Evolutionary conservation across 2,797 vertebrate genomes (phyloP).

Genomic region (Aldrovandia affinis): DNA sequence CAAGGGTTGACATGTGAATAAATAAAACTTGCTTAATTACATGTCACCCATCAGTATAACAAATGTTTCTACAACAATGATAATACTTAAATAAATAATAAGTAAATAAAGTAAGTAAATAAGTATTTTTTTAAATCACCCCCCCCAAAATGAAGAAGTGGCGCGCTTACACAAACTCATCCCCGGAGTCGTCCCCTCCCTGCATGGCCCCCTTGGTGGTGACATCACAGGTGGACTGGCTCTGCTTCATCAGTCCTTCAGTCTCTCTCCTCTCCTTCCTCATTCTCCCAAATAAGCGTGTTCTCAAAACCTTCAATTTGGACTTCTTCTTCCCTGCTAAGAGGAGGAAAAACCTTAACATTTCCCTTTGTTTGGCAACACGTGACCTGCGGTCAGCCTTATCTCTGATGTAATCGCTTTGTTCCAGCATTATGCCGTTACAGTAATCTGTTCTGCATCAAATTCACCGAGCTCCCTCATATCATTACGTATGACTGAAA

Average conservation of each 20-base stretch:
- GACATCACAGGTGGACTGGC: slow-evolving; percentile 75
- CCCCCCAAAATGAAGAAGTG: not conserved
- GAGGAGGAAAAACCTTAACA: not conserved
- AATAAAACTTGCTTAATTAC: too few species aligned
- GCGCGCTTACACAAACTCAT: slow-evolving; percentile 76
- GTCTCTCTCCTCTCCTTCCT: slow-evolving; percentile 83
- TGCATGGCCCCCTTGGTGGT: slow-evolving; percentile 50
- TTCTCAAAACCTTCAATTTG: slow-evolving; percentile 82
- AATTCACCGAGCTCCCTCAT: too few species aligned
- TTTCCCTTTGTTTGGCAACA: not conserved
- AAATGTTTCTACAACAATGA: too few species aligned
- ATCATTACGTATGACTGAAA: too few species aligned
- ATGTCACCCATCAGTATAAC: too few species aligned
- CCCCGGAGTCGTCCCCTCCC: slow-evolving; percentile 73
- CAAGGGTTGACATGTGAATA: too few species aligned
- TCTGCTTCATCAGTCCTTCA: slow-evolving; percentile 69
- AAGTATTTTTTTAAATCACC: not conserved
- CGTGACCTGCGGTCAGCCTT: too few species aligned
- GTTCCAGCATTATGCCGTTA: too few species aligned
- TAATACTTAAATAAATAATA: not conserved
- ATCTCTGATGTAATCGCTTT: too few species aligned
- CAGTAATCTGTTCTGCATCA: too few species aligned
- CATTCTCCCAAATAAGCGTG: slow-evolving; percentile 81
- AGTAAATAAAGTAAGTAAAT: not conserved
- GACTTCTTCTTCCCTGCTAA: slow-evolving; percentile 83